Conservation (phyloP, 2,113 vertebrate species). For the Mystacornis crossleyi region DNA sequence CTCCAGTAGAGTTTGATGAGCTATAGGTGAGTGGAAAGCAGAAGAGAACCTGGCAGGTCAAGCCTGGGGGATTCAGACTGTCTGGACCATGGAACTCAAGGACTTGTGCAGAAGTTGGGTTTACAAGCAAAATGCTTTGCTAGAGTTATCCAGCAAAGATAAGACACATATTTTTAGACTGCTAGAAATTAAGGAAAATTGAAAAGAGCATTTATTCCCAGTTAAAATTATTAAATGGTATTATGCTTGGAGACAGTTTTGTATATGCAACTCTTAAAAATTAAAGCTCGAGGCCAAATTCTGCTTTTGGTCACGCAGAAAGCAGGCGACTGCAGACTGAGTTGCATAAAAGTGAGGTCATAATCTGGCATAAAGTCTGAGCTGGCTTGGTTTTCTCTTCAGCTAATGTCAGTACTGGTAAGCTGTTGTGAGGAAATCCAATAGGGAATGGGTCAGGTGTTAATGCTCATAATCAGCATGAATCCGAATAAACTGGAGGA, state of each 20-base stretch:
- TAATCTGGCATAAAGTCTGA: constrained; percentile 36
- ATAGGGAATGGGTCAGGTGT: constrained; percentile 3
- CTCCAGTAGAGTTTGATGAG: neutral
- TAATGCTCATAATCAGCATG: neutral
- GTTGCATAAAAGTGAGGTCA: constrained; percentile 38
- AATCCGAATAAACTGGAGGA: neutral
- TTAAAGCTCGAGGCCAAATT: neutral
- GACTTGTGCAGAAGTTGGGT: neutral
- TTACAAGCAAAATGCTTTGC: neutral
- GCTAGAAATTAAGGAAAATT: neutral
- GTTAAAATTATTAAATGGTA: neutral
- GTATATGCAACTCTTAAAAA: neutral
- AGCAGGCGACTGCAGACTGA: neutral
- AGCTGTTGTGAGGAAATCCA: neutral
- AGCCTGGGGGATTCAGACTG: neutral
- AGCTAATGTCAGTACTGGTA: constrained; percentile 8
- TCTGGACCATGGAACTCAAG: neutral
- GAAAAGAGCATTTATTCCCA: neutral
- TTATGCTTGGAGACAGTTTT: constrained; percentile 25
- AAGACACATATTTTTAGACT: neutral
- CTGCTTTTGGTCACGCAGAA: constrained; percentile 24
- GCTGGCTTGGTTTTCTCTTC: neutral
- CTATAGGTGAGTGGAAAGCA: neutral
- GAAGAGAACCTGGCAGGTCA: neutral
- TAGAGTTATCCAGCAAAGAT: neutral